Conservation (phyloP, 2,797 vertebrate genomes). For the Pipistrellus nathusii region DNA sequence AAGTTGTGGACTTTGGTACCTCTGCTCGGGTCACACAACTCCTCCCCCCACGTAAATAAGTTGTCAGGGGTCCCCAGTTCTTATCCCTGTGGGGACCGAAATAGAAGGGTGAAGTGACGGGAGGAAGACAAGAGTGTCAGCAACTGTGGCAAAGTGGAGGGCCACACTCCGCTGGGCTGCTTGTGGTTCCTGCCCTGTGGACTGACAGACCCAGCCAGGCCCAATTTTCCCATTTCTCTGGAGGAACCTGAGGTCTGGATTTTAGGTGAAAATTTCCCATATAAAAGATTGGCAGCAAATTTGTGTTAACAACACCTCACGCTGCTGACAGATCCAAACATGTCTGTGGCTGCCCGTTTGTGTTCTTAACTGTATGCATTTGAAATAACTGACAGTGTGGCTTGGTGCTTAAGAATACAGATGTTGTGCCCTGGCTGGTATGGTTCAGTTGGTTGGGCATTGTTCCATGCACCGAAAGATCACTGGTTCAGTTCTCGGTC, state of each 20-base stretch:
- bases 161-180: fast-evolving
- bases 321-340: fast-evolving
- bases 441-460: not conserved
- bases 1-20: not conserved
- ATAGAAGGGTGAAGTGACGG: fast-evolving
- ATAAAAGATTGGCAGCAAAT: not conserved
- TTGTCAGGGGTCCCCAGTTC: not conserved
- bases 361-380: not conserved
- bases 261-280: no score
- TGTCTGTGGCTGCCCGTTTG: fast-evolving
- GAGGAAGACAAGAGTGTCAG: fast-evolving
- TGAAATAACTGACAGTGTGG: fast-evolving
- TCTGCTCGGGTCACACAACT: not conserved
- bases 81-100: not conserved
- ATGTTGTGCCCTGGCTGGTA: fast-evolving
- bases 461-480: not conserved
- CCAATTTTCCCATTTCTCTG: fast-evolving
- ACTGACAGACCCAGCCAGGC: not conserved
- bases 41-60: not conserved
- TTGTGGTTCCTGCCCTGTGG: not conserved
- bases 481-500: not conserved
- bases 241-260: not conserved
- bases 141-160: not conserved
- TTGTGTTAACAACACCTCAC: fast-evolving
- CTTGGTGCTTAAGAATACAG: not conserved